Evolutionary conservation across 2,113 vertebrate genomes (phyloP), one percentile per base, ranked within the genome.

Genomic region (Peucedramus taeniatus): DNA sequence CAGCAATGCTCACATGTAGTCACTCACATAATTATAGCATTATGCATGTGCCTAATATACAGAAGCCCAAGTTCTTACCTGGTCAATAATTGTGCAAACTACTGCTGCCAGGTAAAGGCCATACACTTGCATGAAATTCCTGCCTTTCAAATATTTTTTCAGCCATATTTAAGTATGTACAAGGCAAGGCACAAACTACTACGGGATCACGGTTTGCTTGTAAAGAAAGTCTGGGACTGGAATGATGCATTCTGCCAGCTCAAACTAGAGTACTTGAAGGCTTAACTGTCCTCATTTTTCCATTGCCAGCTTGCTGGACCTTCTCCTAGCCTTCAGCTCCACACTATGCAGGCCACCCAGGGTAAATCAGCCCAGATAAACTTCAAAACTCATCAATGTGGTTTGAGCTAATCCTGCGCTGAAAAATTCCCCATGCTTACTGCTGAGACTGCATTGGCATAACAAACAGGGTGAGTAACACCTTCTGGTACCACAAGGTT

Each of bases 331-430:
- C 49, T 40, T 68, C 40, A 88, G 30, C 27, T 87, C 35, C 2
- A 2, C 0, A 0, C 26, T 68, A 6, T 2, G 5, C 5, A 47
- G 50, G n/a, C 16, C 7, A 8, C 17, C 45, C 33, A 70, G 22
- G 10, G 19, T 60, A 82, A 66, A 82, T 4, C 9, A 1, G 1
- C 31, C 6, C 33, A 71, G 44, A 68, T 7, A 63, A 87, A 54
- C 51, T 70, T 63, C 61, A 60, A 56, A 87, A 69, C 31, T 61
- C n/a, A 63, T 53, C 44, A 60, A 1, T 0, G 0, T 33, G n/a
- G 20, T 49, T 60, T 83, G 39, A 51, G 20, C 24, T 54, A 74
- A 57, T 11, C 7, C 27, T 80, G 65, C 1, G 0, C 17, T 44
- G 40, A 77, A 80, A 60, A 40, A 27, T 8, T 69, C 2, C 2